A percentile compares a stretch with the other conserved stretches of the same genome.
phyloP scores from a whole-genome alignment of 30 jellyfish, hydroid and myxozoan genomes.

The Hydractinia echinata region DNA sequence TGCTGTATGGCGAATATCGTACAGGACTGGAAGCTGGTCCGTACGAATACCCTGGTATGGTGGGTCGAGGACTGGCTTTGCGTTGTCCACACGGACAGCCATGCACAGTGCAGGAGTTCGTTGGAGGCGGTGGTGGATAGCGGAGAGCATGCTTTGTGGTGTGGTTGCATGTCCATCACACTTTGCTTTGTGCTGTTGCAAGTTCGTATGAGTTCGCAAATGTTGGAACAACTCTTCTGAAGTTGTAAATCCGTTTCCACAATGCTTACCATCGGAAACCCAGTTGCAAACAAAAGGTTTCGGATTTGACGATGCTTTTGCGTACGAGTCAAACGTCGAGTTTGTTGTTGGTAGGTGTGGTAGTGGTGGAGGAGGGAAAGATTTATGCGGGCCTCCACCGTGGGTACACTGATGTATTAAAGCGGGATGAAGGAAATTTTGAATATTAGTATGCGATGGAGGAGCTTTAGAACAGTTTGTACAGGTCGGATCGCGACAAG shows the following conservation, averaged over 20 bases:
- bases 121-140: neutral
- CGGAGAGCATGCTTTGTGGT: neutral
- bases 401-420: constrained; percentile 79
- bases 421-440: constrained; percentile 67
- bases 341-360: constrained; percentile 30
- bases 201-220: constrained; percentile 81
- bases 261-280: constrained; percentile 93
- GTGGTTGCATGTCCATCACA: neutral
- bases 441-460: constrained; percentile 51
- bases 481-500: constrained; percentile 89
- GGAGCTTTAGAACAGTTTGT: constrained; percentile 55
- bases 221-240: constrained; percentile 94
- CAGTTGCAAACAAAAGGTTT: constrained; percentile 90
- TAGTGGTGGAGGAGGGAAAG: constrained; percentile 45
- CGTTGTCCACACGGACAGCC: constrained; percentile 13
- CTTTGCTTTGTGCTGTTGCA: constrained; percentile 24
- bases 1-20: constrained; percentile 1
- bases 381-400: constrained; percentile 38
- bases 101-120: neutral
- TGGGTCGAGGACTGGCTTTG: neutral
- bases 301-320: constrained; percentile 50
- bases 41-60: neutral
- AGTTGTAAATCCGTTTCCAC: constrained; percentile 80
- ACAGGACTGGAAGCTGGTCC: neutral
- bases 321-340: constrained; percentile 39